Evolutionary conservation across 2,888 invertebrate species (phyloP), one percentile per base, ranked within the genome.

Genomic region (Polydrusus cervinus): DNA sequence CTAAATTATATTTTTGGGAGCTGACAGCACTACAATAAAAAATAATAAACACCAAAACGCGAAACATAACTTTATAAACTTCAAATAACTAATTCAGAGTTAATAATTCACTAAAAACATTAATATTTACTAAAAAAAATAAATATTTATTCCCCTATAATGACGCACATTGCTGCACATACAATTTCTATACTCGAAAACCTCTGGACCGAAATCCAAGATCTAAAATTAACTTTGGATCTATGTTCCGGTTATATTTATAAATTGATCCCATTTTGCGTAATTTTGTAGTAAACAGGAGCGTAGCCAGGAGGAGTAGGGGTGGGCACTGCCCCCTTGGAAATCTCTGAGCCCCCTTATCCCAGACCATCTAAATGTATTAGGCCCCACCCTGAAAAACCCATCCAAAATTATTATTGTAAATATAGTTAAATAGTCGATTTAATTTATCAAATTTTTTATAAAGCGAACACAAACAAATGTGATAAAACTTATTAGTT

Each of bases 181-280:
- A 0, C 3, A 10, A n/a, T 16, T 16, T 57, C 57, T 34, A 38
- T 49, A 14, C 30, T 64, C 9, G 64, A 47, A 8, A 16, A 34
- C 60, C 10, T 18, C 40, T 60, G 66, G 53, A 53, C 65, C 38
- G 51, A 60, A 61, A 61, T 51, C n/a, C 25, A 20, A 13, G 43
- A 11, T 60, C 72, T 71, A 72, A 67, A 66, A 60, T 49, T 72
- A 72, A n/a, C 67, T 43, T 34, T 38, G 9, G 18, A 16, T n/a
- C 43, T 14, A 40, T 14, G 18, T 40, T 40, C 20, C 45, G 64
- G 10, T 30, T 64, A 49, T 30, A 64, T 47, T 30, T 47, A 16
- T 47, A 43, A 43, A n/a, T 62, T 62, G 14, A 30, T 10, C n/a
- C 13, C 6, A 6, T 25, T 20, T 20, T 16, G 51, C 51, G 30